Percentiles rank a stretch among this genome's conserved stretches.
These are phyloP conservation scores for Scomberomorus guttatus DNA, from an alignment of 2,797 vertebrate genomes.

Conservation along the genomic window DNA sequence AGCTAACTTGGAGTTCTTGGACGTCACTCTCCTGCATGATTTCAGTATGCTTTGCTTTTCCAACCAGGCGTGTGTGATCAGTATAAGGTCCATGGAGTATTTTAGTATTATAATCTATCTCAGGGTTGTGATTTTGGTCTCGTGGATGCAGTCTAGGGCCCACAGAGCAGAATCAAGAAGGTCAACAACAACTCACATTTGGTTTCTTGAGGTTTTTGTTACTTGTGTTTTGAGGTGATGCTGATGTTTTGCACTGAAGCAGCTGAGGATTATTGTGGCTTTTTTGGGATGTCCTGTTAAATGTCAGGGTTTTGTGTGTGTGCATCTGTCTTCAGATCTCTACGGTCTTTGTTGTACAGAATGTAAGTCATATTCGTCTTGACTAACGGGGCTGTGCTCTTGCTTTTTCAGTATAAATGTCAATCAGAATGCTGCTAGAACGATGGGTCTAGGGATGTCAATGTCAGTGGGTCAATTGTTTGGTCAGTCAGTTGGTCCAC, in stretches of 20 bases:
- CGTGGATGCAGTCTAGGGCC: neutral
- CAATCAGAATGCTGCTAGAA: neutral
- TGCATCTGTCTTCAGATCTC: neutral
- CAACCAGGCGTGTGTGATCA: conserved; percentile 39
- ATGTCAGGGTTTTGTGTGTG: neutral
- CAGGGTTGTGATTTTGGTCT: neutral
- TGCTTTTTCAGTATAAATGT: neutral
- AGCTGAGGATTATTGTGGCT: neutral
- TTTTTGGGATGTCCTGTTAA: neutral
- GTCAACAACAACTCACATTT: conserved; percentile 32
- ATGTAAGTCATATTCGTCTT: neutral
- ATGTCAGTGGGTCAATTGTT: neutral
- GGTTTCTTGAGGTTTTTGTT: conserved; percentile 16
- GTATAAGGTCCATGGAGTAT: conserved; percentile 20
- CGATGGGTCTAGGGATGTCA: neutral
- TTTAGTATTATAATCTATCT: neutral
- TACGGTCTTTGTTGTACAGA: neutral
- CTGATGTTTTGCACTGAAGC: conserved; percentile 19
- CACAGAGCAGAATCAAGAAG: conserved; percentile 26
- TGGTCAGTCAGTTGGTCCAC: neutral
- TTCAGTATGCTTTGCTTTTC: conserved; percentile 37
- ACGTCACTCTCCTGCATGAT: neutral
- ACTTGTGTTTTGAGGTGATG: neutral
- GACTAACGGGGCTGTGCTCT: neutral
- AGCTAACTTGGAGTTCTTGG: neutral